Evolutionary conservation across 2,797 vertebrate species (phyloP).

Genomic region (Mormyrus proboscirostris): DNA sequence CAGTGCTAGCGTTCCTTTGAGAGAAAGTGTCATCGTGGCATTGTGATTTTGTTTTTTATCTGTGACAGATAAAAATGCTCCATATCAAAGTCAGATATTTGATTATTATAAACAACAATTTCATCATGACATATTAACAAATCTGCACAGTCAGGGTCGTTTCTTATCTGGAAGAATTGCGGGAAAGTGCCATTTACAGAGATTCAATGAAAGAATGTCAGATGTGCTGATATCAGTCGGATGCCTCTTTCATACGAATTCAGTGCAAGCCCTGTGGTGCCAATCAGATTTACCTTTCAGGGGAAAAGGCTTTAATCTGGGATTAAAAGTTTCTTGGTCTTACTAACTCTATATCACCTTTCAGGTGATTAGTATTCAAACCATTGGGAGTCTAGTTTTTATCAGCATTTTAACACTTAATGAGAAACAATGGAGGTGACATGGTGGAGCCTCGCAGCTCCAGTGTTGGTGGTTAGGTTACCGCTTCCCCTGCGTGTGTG

Average conservation of each 20-base stretch:
- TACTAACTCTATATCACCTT: background rate
- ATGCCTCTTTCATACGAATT: conserved; percentile 9
- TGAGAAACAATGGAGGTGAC: background rate
- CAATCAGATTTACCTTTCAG: conserved; percentile 14
- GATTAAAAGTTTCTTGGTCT: background rate
- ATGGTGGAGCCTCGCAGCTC: background rate
- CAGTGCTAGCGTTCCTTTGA: background rate
- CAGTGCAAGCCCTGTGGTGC: background rate
- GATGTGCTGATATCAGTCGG: background rate
- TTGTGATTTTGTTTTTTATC: background rate
- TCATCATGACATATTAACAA: conserved; percentile 5
- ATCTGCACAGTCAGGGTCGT: background rate
- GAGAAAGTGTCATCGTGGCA: background rate
- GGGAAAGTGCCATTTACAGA: background rate
- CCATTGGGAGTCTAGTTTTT: background rate
- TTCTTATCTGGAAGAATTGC: background rate
- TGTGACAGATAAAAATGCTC: background rate
- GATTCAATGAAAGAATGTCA: background rate
- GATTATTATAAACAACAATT: conserved; percentile 11
- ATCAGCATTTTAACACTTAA: background rate
- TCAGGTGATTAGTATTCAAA: conserved; percentile 2
- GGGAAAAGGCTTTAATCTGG: background rate
- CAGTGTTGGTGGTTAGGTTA: background rate
- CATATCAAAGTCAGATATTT: conserved; percentile 4
- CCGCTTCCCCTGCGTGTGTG: background rate